Percentiles rank a stretch among this genome's conserved stretches.
phyloP scores from a whole-genome alignment of 2,797 vertebrate species.

The Eidolon dupreanum region DNA sequence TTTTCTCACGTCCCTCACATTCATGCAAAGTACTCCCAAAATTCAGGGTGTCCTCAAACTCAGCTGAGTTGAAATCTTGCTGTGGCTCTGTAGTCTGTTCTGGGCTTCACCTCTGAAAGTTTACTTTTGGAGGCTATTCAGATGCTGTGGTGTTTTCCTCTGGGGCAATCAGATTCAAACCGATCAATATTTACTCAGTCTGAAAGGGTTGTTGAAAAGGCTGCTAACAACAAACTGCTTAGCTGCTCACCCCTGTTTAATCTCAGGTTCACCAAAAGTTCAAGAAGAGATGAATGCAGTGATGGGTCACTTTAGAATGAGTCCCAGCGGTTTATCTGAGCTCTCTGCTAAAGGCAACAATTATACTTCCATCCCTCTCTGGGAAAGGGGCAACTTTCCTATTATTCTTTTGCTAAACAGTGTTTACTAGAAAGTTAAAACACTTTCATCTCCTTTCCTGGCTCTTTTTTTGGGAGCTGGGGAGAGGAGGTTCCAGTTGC shows the following conservation, averaged over 20 bases:
- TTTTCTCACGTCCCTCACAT: neutral
- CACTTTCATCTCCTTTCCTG: conserved; percentile 67
- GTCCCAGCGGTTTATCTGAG: conserved; percentile 88
- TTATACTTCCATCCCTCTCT: conserved; percentile 83
- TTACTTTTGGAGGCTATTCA: conserved; percentile 89
- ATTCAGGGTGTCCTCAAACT: conserved; percentile 34
- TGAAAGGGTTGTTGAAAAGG: conserved; percentile 92
- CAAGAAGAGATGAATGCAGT: conserved; percentile 91
- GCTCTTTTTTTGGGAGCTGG: neutral
- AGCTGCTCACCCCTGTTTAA: conserved; percentile 90
- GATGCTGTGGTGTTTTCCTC: conserved; percentile 88
- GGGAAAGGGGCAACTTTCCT: conserved; percentile 73
- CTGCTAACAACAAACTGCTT: conserved; percentile 91
- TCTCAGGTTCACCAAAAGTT: conserved; percentile 92
- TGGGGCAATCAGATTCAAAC: conserved; percentile 90
- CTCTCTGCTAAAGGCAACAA: conserved; percentile 87
- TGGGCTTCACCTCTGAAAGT: conserved; percentile 86
- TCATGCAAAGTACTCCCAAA: neutral
- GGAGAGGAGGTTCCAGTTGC: neutral
- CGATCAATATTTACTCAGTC: conserved; percentile 93
- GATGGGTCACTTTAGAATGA: conserved; percentile 89
- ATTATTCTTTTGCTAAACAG: conserved; percentile 78
- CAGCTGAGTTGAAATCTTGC: conserved; percentile 71
- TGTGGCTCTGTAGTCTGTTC: conserved; percentile 80
- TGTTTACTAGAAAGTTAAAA: conserved; percentile 76